phyloP scores from a whole-genome alignment of 2,888 invertebrate genomes.

The Drosophila niveifrons region DNA sequence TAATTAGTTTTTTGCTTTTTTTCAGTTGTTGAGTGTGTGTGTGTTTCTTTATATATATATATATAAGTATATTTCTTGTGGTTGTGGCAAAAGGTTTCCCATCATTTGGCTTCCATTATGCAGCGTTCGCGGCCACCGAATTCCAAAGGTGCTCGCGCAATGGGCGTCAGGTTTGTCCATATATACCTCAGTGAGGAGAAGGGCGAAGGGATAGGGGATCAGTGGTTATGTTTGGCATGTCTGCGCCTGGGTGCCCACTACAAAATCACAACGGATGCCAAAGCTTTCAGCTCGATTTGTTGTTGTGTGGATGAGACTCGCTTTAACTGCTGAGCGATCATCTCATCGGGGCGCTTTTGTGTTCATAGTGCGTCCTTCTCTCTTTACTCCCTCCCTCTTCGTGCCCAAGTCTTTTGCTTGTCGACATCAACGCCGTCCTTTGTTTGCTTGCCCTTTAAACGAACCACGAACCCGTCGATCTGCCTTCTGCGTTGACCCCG shows the following conservation, averaged over 20 bases:
- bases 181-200: neutral
- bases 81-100: conserved; percentile 76
- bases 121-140: conserved; percentile 80
- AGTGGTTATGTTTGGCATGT: conserved; percentile 17
- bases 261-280: conserved; percentile 70
- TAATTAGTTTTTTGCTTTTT: conserved; percentile 67
- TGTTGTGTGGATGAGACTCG: conserved; percentile 34
- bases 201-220: neutral
- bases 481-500: conserved; percentile 8
- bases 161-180: conserved; percentile 56
- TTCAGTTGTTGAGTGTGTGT: neutral
- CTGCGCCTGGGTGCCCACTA: conserved; percentile 75
- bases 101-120: conserved; percentile 81
- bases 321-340: conserved; percentile 68
- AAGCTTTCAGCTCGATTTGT: conserved; percentile 38
- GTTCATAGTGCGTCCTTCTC: conserved; percentile 41
- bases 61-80: conserved; percentile 50
- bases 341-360: conserved; percentile 77
- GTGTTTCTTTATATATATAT: conserved; percentile 18
- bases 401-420: conserved; percentile 23
- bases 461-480: conserved; percentile 37
- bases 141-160: conserved; percentile 73
- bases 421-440: conserved; percentile 79
- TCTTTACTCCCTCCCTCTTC: neutral
- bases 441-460: conserved; percentile 68